Conservation (phyloP, 2,113 vertebrate species). For the Vidua macroura region DNA sequence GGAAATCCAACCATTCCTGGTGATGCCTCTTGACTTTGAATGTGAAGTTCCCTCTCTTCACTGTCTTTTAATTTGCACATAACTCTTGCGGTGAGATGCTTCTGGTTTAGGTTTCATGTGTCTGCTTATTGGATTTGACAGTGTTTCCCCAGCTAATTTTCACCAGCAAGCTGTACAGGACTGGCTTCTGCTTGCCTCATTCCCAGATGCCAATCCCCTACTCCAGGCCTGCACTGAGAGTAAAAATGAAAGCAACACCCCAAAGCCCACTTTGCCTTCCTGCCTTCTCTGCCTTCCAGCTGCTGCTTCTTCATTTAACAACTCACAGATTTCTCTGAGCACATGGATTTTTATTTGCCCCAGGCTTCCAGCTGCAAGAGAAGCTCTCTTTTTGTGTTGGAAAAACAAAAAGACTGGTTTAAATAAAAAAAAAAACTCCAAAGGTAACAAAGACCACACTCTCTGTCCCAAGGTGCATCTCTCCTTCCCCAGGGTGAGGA, state of each 20-base stretch:
- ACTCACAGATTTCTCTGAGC: not conserved
- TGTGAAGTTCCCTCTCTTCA: not conserved
- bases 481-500: rapidly evolving
- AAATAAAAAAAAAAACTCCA: not conserved
- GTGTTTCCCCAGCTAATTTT: not conserved
- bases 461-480: rapidly evolving
- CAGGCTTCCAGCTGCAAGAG: not conserved
- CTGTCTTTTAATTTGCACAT: not conserved
- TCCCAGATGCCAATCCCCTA: not conserved
- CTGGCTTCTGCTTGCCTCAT: not conserved
- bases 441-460: too few species aligned
- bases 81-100: not conserved
- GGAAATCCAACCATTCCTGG: not conserved
- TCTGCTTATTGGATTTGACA: not conserved
- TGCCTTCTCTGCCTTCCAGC: not conserved
- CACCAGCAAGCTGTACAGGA: not conserved
- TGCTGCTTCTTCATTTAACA: not conserved
- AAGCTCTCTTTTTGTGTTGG: not conserved
- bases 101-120: not conserved
- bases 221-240: not conserved
- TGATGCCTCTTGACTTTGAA: not conserved
- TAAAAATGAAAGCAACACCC: not conserved
- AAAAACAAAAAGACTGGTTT: not conserved
- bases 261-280: not conserved
- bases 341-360: not conserved